phyloP scores from a whole-genome alignment of 2,113 vertebrate genomes.

The Pipa parva region DNA sequence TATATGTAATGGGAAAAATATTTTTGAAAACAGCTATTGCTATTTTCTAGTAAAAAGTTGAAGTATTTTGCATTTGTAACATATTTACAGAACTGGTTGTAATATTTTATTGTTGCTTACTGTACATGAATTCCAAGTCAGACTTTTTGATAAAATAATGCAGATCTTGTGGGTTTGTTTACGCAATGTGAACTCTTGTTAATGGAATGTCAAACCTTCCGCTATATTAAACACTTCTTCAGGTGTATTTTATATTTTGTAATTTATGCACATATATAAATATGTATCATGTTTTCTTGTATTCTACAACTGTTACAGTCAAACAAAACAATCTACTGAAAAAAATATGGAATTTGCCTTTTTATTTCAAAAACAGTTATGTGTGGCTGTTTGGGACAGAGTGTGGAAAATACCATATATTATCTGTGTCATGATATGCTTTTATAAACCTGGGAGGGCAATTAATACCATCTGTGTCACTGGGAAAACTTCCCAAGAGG shows the following conservation, averaged over 20 bases:
- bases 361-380: neutral
- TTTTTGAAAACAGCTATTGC: constrained; percentile 32
- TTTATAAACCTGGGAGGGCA: too few relatives aligned
- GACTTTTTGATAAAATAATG: constrained; percentile 25
- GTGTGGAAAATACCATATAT: neutral
- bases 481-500: too few relatives aligned
- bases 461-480: too few relatives aligned
- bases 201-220: constrained; percentile 42
- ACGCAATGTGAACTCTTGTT: constrained; percentile 37
- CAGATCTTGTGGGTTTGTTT: constrained; percentile 29
- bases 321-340: neutral
- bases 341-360: neutral
- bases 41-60: constrained; percentile 30
- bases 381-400: neutral
- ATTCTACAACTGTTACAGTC: constrained; percentile 31
- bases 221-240: constrained; percentile 25
- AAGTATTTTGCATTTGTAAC: constrained; percentile 18
- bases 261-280: constrained; percentile 37
- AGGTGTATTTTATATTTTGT: constrained; percentile 33
- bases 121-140: constrained; percentile 27
- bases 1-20: constrained; percentile 22
- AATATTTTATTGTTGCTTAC: neutral
- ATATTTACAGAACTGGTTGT: neutral
- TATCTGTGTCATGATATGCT: neutral
- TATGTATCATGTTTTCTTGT: constrained; percentile 29